Base-by-base conservation (phyloP, 2,888 invertebrate species). In the Aplocera efformata region DNA sequence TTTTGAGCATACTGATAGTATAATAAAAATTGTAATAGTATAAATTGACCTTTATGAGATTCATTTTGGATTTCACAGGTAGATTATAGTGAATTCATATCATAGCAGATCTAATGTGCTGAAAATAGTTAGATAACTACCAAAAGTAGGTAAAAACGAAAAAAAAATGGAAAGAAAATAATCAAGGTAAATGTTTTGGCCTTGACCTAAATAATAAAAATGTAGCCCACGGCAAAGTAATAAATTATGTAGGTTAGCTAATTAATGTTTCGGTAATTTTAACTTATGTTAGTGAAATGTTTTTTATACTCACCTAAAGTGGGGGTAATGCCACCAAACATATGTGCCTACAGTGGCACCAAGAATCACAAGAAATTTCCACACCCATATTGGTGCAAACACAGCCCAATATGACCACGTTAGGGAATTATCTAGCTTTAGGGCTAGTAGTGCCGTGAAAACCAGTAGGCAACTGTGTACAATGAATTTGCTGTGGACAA, bases 341-440 rank as follows among this genome's bases (percentile, higher is more conserved):
- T 96, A 94, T 58, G 96, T 96, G 33, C 99, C 99, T 42, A 98
- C 91, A 30, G 94, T 91, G 26, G 98, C 98, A 43, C 98, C 99
- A 37, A 93, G 70, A 25, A 98, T 93, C 8, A 97, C 98, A 72
- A 98, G 90, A 49, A 92, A 91, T 76, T 99, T 99, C 98, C 99
- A 99, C 58, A 98, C 92, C 98, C 98, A 99, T 70, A 99, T 93
- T 33, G 99, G 99, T 10, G 95, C 91, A 80, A 99, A 99, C 27
- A 99, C 94, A 5, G 95, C 93, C 98, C 98, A 98, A 81, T 94
- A 98, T 31, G 96, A 97, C 96, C 98, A 98, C 70, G 94, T 91
- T 71, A 96, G 93, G 46, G 92, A 91, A 50, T 94, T 93, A 88
- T 99, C 99, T 58, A 98, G 89, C 64, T 96, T 92, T 63, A 99